Base-by-base conservation (phyloP, 2,797 vertebrate species). In the Chromis chromis region DNA sequence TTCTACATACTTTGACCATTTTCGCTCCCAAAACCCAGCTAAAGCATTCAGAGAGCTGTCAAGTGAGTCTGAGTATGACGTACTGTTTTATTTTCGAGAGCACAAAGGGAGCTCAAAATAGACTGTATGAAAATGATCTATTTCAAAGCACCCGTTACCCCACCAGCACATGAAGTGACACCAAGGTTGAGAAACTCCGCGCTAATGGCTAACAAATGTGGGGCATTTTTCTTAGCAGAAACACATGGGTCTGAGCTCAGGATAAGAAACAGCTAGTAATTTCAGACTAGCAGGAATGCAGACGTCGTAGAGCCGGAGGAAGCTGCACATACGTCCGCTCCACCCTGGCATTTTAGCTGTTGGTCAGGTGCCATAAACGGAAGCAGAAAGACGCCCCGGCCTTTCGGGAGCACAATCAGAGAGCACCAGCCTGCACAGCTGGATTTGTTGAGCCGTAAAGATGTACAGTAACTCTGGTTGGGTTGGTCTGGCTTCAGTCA, bases 401-500 rank as follows among this genome's bases (percentile, higher is more conserved):
- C 40, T 49, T 25, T 57, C 19, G 44, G 65, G 11, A 42, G 65
- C 76, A 36, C 39, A 42, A 33, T 75, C 56, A 46, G 67, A 67
- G 66, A 61, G 68, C 61, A 13, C 33, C 78, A 39, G 80, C 75
- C 3, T 63, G 33, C 42, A 19, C 53, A 33, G 70, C 71, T 56
- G 86, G 69, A 44, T 70, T 54, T 28, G 70, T 40, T 58, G 39
- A 71, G 40, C 73, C 17, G 59, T 70, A 68, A 58, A 31, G 59
- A 21, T 60, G 70, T 76, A 71, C 85, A 85, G 69, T 36, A 78
- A 69, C 75, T 83, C 61, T 79, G 53, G 55, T 40, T 33, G 69
- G 60, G 55, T 64, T 28, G 61, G 65, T 70, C 70, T 28, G 59
- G 82, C 74, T 86, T 83, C 72, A 72, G 78, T 83, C 79, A 24